These are phyloP conservation scores for Cosmia pyralina DNA, from an alignment of 2,888 invertebrate species.

Conservation along the genomic window DNA sequence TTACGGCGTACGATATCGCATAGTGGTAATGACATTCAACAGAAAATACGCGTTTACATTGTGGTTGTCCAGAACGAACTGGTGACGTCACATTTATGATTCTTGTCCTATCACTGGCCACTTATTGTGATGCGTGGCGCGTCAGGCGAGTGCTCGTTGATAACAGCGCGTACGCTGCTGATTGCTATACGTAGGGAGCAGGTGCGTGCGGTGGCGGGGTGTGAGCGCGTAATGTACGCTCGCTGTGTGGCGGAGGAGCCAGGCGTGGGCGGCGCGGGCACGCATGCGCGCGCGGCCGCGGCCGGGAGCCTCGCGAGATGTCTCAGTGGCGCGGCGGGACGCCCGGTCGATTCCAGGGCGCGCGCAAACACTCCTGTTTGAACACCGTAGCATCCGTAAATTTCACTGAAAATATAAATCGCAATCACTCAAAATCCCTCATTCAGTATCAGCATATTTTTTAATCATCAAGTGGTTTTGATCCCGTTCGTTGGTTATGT, in stretches of 20 bases:
- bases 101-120: conserved; percentile 67
- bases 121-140: conserved; percentile 52
- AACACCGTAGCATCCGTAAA: conserved; percentile 77
- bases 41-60: conserved; percentile 38
- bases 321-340: conserved; percentile 89
- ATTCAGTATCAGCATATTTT: conserved; percentile 17
- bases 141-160: conserved; percentile 62
- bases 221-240: conserved; percentile 67
- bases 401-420: conserved; percentile 69
- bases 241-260: conserved; percentile 60
- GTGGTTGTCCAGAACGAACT: conserved; percentile 36
- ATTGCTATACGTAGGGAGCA: conserved; percentile 61
- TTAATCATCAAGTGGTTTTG: conserved; percentile 21
- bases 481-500: conserved; percentile 36
- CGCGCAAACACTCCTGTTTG: conserved; percentile 75
- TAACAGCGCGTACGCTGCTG: conserved; percentile 67
- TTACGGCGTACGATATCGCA: neutral
- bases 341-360: conserved; percentile 88
- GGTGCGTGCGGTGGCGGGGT: conserved; percentile 54
- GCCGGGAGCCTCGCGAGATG: conserved; percentile 80
- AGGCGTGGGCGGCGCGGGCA: conserved; percentile 70
- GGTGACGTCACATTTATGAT: conserved; percentile 76
- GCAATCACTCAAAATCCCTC: conserved; percentile 48
- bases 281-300: conserved; percentile 82
- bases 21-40: conserved; percentile 38